Evolutionary conservation across 2,797 vertebrate species (phyloP).

Genomic region (Coregonus ussuriensis): DNA sequence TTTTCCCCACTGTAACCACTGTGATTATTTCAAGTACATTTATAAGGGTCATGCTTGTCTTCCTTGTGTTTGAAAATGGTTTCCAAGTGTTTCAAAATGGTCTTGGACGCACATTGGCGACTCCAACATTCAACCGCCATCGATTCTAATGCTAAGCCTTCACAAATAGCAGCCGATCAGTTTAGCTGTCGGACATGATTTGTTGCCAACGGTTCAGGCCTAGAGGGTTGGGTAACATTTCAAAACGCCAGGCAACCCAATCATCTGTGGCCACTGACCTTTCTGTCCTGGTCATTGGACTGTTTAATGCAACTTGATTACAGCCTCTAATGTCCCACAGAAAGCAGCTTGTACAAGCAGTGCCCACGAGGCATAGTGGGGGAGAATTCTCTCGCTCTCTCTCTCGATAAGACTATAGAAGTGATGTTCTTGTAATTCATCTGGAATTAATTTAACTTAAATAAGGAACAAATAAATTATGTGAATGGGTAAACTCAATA

Average conservation of each 20-base stretch:
- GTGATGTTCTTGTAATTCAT: too few relatives aligned
- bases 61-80: constrained; percentile 21
- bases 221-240: constrained; percentile 66
- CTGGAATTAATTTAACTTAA: too few relatives aligned
- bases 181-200: constrained; percentile 72
- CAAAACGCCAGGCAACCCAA: constrained; percentile 70
- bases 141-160: constrained; percentile 63
- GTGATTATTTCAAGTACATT: background rate
- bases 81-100: constrained; percentile 8
- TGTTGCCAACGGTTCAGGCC: constrained; percentile 65
- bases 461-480: too few relatives aligned
- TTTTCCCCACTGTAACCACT: too few relatives aligned
- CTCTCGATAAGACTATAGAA: too few relatives aligned
- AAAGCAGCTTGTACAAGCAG: constrained; percentile 47
- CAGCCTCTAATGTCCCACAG: constrained; percentile 63
- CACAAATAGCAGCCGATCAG: constrained; percentile 68
- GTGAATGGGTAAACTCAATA: too few relatives aligned
- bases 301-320: constrained; percentile 73
- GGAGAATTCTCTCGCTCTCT: background rate
- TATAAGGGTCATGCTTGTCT: constrained; percentile 14
- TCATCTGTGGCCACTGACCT: constrained; percentile 74
- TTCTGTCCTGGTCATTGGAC: constrained; percentile 64
- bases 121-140: constrained; percentile 51
- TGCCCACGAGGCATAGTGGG: constrained; percentile 60
- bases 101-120: background rate